These are phyloP conservation scores for Lottia scabra DNA, from an alignment of 2,888 invertebrate species.

Conservation along the genomic window DNA sequence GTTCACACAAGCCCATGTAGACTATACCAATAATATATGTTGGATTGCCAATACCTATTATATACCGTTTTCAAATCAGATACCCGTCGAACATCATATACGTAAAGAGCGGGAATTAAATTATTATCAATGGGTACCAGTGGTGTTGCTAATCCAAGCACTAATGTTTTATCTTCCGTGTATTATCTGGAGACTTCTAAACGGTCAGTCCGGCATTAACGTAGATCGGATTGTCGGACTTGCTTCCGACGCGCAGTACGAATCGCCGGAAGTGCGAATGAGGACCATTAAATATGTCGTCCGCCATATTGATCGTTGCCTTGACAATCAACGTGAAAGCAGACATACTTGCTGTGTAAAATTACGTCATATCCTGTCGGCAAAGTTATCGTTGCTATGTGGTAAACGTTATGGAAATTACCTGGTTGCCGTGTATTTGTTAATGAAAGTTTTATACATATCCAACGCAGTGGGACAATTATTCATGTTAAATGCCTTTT, in stretches of 20 bases:
- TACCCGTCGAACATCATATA: conserved; percentile 40
- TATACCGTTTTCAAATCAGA: conserved; percentile 56
- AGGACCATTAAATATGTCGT: conserved; percentile 71
- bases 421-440: conserved; percentile 69
- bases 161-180: conserved; percentile 72
- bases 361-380: conserved; percentile 59
- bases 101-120: conserved; percentile 55
- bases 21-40: conserved; percentile 72
- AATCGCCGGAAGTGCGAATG: conserved; percentile 69
- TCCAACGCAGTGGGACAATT: conserved; percentile 70
- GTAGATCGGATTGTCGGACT: conserved; percentile 67
- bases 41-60: conserved; percentile 73
- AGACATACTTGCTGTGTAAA: conserved; percentile 61
- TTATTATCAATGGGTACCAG: conserved; percentile 70
- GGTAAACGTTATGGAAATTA: conserved; percentile 71
- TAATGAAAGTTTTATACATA: conserved; percentile 69
- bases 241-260: conserved; percentile 68
- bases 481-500: conserved; percentile 70
- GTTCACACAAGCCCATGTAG: conserved; percentile 71
- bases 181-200: conserved; percentile 71
- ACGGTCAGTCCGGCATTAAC: conserved; percentile 71
- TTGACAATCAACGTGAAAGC: conserved; percentile 65
- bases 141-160: conserved; percentile 70
- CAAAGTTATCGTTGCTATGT: conserved; percentile 61
- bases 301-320: conserved; percentile 71